Conservation (phyloP, 2,888 invertebrate genomes). For the Aquatica leii region DNA sequence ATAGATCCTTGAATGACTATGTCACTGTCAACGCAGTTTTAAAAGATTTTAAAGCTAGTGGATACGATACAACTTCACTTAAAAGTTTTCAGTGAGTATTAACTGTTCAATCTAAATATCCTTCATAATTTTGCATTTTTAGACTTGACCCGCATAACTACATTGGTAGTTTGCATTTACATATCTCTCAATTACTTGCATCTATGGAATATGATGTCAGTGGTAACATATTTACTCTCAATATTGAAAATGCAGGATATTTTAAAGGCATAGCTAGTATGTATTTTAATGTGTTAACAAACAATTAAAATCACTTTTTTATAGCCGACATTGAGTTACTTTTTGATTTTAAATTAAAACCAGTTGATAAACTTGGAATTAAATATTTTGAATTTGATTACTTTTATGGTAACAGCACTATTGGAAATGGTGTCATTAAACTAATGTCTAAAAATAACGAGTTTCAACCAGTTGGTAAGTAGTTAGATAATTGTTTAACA, state of each 20-base stretch:
- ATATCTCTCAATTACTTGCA: conserved; percentile 61
- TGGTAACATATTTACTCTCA: conserved; percentile 62
- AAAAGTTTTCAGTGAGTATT: conserved; percentile 17
- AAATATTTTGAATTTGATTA: conserved; percentile 70
- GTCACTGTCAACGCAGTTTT: conserved; percentile 73
- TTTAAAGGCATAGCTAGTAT: conserved; percentile 67
- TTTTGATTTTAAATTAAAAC: conserved; percentile 67
- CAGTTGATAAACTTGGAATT: conserved; percentile 66
- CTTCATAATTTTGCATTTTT: background rate
- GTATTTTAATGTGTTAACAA: conserved; percentile 45
- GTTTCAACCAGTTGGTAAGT: conserved; percentile 65
- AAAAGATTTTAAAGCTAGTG: conserved; percentile 70
- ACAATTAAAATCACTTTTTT: conserved; percentile 13
- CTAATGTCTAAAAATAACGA: conserved; percentile 65
- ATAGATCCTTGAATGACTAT: conserved; percentile 70
- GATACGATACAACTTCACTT: conserved; percentile 48
- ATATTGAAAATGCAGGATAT: conserved; percentile 62
- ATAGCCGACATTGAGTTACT: conserved; percentile 68
- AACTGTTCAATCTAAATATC: background rate
- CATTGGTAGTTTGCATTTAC: conserved; percentile 58
- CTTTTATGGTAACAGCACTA: conserved; percentile 67
- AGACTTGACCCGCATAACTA: conserved; percentile 62
- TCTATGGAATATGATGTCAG: conserved; percentile 65
- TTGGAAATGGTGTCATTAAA: conserved; percentile 69
- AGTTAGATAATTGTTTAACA: background rate